A percentile compares a stretch with the other conserved stretches of the same genome.
Conservation (phyloP, 2,113 vertebrate genomes). For the Antigone vipio region DNA sequence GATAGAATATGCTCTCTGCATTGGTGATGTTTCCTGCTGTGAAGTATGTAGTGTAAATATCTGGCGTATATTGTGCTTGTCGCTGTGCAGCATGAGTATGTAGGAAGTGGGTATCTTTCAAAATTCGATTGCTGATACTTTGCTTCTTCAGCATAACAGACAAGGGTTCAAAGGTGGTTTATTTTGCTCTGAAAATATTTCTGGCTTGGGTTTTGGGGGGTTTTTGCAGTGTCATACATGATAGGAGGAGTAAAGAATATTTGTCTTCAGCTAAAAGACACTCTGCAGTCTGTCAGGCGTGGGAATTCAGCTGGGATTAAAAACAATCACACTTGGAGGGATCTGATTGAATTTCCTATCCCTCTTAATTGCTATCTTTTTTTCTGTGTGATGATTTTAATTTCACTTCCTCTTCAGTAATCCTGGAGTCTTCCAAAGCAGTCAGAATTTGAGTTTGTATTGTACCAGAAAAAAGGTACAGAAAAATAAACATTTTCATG, state of each 20-base stretch:
- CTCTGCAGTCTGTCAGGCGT: neutral
- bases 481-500: fast-evolving
- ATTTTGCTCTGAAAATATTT: neutral
- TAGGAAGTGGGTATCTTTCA: neutral
- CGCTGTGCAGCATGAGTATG: neutral
- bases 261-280: neutral
- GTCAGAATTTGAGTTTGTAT: neutral
- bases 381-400: neutral
- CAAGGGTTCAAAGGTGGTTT: neutral
- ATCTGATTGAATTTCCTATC: neutral
- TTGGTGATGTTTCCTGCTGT: neutral
- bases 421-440: neutral
- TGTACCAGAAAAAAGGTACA: neutral
- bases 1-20: neutral
- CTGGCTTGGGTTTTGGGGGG: neutral
- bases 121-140: neutral
- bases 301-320: neutral
- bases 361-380: neutral
- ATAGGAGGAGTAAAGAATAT: neutral
- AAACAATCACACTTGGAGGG: neutral
- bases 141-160: neutral
- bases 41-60: neutral
- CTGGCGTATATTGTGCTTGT: neutral
- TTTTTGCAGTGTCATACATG: neutral
- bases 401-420: neutral